These are phyloP conservation scores for Marcusenius ussheri DNA, from an alignment of 2,113 vertebrate species.

Conservation along the genomic window DNA sequence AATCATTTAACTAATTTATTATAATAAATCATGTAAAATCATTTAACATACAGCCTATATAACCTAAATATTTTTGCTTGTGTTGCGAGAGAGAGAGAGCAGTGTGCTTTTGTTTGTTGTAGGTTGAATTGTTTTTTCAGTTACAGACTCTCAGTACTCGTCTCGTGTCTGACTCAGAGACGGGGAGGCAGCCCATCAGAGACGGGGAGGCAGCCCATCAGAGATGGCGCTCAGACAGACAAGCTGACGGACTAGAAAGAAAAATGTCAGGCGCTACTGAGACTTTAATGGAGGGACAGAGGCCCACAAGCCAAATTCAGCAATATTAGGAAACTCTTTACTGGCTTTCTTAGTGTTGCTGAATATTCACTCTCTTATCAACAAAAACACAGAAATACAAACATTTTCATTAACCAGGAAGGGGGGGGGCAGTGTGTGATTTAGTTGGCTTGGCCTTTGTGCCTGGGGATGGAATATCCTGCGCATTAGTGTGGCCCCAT, in stretches of 20 bases:
- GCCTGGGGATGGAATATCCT: neutral
- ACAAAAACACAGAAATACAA: neutral
- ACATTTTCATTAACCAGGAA: neutral
- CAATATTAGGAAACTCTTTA: neutral
- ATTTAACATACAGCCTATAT: neutral
- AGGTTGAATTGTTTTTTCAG: neutral
- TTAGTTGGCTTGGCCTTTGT: neutral
- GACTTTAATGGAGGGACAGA: neutral
- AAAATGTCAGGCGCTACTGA: conserved; percentile 1
- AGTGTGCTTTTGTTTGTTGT: neutral
- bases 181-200: neutral
- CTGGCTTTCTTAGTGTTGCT: neutral
- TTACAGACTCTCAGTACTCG: neutral
- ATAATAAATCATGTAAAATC: neutral
- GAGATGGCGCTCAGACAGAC: neutral
- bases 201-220: neutral
- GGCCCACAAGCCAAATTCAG: neutral
- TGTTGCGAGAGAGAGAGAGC: neutral
- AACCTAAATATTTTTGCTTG: neutral
- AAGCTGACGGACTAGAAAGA: neutral
- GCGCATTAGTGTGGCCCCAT: neutral
- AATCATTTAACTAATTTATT: too few species aligned
- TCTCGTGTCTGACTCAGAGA: neutral
- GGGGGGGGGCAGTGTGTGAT: neutral
- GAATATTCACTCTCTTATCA: neutral